phyloP scores from a whole-genome alignment of 1,140 invertebrate species.

The Marisa cornuarietis region DNA sequence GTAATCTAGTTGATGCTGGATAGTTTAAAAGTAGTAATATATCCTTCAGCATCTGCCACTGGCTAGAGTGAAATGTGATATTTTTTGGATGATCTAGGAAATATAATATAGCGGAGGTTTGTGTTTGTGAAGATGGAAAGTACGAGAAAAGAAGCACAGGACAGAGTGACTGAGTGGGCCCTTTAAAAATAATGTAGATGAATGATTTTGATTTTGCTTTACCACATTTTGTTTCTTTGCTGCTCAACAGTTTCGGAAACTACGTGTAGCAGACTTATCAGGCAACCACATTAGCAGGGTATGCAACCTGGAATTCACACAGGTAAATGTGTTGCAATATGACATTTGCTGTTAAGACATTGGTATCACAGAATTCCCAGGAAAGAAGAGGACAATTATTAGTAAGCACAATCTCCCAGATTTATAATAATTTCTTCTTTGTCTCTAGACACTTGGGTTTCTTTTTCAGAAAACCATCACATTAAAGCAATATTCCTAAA shows the following conservation, averaged over 20 bases:
- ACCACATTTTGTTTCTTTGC: conserved; percentile 19
- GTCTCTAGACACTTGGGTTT: no score
- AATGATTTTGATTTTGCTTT: neutral
- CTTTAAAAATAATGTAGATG: neutral
- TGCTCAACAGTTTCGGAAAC: conserved; percentile 51
- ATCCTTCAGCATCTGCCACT: no score
- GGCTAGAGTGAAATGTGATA: neutral
- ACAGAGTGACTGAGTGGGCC: no score
- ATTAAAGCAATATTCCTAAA: no score
- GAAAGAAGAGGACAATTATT: no score
- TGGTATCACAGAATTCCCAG: no score
- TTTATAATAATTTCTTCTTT: no score
- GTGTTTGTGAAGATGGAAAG: no score
- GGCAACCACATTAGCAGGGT: conserved; percentile 58
- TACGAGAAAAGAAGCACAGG: no score
- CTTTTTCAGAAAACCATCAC: no score
- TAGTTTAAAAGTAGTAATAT: no score
- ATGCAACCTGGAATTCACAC: conserved; percentile 48
- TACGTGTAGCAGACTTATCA: conserved; percentile 60
- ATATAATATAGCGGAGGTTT: neutral
- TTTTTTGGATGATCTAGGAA: neutral
- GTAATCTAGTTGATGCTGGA: conserved; percentile 20
- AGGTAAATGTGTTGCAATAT: conserved; percentile 30
- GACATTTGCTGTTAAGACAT: neutral
- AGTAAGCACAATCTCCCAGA: no score